Base-by-base conservation (phyloP, 2,888 invertebrate species). In the Mylabris sibirica region DNA sequence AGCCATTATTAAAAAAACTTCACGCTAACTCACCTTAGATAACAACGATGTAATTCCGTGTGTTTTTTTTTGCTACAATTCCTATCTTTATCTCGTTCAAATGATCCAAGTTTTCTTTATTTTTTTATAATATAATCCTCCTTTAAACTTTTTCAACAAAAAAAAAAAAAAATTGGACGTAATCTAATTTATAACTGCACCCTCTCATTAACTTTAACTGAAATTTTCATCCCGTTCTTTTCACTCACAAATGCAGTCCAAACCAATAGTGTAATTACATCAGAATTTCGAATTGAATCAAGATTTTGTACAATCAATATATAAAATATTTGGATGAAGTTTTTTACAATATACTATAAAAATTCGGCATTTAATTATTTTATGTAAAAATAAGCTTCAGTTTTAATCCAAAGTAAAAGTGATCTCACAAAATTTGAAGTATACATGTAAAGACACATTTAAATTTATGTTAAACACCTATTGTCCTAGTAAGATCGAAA, bases 1-100 rank as follows among this genome's bases (percentile, higher is more conserved):
- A 67, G 74, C 76, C 80, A 80, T 82, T 82, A 82, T 82, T 82
- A 81, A 82, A 81, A 81, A 82, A 81, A 81, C 77, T 80, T 80
- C 77, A 59, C 63, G 60, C 66, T 64, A 69, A 76, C 77, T 78
- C 77, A 77, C 78, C 75, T 79, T 77, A 78, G 77, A 79, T 78
- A 78, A 77, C 76, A 73, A 74, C 74, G 74, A 75, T 76, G 74
- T 78, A 78, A 78, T 79, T 44, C 77, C 78, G 75, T 65, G 67
- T 69, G 67, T 70, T 66, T 67, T 66, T 59, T 64, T 65, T 65
- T 68, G 12, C 11, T 49, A 20, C 20, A 20, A 20, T 49, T 20
- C 20, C 49, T n/a, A 49, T 49, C 49, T 20, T 8, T 20, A 49
- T 49, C 20, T 49, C 20, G n/a, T n/a, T 38, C 12, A 38, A 38